phyloP scores from a whole-genome alignment of 2,797 vertebrate species.

The Myotis vivesi region DNA sequence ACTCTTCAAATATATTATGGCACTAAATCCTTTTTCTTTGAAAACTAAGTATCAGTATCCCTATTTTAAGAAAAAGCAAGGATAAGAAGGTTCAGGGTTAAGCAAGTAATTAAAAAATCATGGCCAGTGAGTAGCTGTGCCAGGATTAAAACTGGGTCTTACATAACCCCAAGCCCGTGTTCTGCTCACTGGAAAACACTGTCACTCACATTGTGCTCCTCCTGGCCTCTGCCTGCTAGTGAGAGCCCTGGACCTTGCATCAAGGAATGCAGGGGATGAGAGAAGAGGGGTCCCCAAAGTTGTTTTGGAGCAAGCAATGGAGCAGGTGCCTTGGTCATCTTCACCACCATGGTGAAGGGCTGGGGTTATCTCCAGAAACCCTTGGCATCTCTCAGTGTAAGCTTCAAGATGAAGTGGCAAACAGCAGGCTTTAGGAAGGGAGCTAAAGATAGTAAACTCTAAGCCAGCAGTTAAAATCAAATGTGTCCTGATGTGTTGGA shows the following conservation, averaged over 20 bases:
- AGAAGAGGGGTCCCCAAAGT: not conserved
- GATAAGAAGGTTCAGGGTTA: not conserved
- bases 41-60: not conserved
- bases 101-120: slow-evolving; percentile 29
- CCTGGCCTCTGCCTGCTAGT: not conserved
- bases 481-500: slow-evolving; percentile 50
- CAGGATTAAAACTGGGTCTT: slow-evolving; percentile 32
- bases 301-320: not conserved
- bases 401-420: not conserved
- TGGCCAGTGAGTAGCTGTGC: not conserved
- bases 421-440: not conserved
- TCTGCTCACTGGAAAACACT: not conserved
- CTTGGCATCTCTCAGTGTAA: not conserved
- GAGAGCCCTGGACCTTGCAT: not conserved
- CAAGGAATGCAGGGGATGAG: not conserved
- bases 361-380: not conserved
- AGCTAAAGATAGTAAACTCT: not conserved
- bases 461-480: slow-evolving; percentile 44
- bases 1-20: not conserved
- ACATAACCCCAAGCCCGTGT: not conserved
- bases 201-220: not conserved
- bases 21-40: not conserved
- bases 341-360: not conserved
- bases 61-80: slow-evolving; percentile 4
- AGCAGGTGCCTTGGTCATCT: not conserved